These are phyloP conservation scores for Achroia grisella DNA, from an alignment of 1,140 invertebrate species.

Conservation along the genomic window DNA sequence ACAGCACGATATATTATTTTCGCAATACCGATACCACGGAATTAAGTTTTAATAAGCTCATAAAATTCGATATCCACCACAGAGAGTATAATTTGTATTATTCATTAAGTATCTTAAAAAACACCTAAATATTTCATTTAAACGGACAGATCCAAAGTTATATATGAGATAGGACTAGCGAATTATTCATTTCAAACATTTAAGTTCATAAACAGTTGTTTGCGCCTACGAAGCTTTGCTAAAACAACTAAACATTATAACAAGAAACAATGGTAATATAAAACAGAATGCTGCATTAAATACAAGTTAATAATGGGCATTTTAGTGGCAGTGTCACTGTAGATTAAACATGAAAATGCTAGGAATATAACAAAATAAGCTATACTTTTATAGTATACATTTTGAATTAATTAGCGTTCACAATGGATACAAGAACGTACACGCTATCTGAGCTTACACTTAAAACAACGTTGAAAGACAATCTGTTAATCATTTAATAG, in stretches of 20 bases:
- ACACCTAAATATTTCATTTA: slow-evolving; percentile 36
- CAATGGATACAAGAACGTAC: slow-evolving; percentile 12
- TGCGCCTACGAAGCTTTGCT: slow-evolving; percentile 43
- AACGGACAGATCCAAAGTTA: slow-evolving; percentile 61
- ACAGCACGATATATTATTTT: slow-evolving; percentile 25
- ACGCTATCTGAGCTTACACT: slow-evolving; percentile 1
- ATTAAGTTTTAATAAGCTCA: slow-evolving; percentile 69
- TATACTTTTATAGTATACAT: neutral
- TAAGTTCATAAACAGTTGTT: slow-evolving; percentile 29
- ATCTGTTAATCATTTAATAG: slow-evolving; percentile 9
- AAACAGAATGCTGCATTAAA: slow-evolving; percentile 36
- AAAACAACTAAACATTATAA: slow-evolving; percentile 46
- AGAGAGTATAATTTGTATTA: slow-evolving; percentile 59
- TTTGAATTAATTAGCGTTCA: neutral
- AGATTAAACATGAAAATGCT: slow-evolving; percentile 4
- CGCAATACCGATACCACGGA: slow-evolving; percentile 43
- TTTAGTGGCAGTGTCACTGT: slow-evolving; percentile 34
- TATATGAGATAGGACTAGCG: slow-evolving; percentile 56
- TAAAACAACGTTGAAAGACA: slow-evolving; percentile 6
- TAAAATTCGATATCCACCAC: slow-evolving; percentile 68
- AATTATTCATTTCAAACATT: slow-evolving; percentile 27
- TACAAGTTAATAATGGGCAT: slow-evolving; percentile 22
- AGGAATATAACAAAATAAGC: neutral
- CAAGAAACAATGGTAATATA: slow-evolving; percentile 44
- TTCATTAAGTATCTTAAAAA: slow-evolving; percentile 42